Conservation (phyloP, 1,140 invertebrate species). For the Galleria mellonella region DNA sequence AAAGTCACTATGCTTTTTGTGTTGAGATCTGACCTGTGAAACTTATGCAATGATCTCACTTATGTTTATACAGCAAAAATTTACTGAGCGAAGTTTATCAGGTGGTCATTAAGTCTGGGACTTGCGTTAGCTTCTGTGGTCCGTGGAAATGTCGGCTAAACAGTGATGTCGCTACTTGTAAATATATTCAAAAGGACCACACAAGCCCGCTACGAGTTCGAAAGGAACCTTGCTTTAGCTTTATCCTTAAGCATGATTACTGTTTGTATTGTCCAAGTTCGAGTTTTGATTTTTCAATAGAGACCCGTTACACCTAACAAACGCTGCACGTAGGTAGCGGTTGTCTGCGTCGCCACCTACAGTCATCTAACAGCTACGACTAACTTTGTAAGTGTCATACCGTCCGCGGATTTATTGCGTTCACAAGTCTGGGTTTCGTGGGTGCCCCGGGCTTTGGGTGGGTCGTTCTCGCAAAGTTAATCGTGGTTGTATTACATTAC, state of each 20-base stretch:
- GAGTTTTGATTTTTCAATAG: constrained; percentile 23
- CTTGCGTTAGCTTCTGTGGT: constrained; percentile 27
- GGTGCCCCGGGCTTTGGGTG: constrained; percentile 29
- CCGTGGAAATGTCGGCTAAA: background rate
- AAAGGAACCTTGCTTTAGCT: constrained; percentile 39
- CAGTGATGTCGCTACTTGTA: constrained; percentile 4
- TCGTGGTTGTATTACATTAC: constrained; percentile 26
- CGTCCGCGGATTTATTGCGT: constrained; percentile 5
- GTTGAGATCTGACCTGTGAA: constrained; percentile 46
- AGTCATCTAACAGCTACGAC: constrained; percentile 52
- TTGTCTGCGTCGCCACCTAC: constrained; percentile 24
- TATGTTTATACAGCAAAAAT: constrained; percentile 9
- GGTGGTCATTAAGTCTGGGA: constrained; percentile 30
- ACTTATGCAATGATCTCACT: constrained; percentile 39
- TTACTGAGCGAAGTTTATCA: constrained; percentile 15
- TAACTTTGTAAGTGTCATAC: constrained; percentile 26
- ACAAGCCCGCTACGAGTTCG: constrained; percentile 1
- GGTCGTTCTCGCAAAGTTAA: constrained; percentile 45
- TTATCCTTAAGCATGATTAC: constrained; percentile 57
- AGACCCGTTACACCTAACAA: constrained; percentile 39
- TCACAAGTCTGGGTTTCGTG: constrained; percentile 20
- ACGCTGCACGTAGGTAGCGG: constrained; percentile 38
- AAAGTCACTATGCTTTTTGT: constrained; percentile 54
- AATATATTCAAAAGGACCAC: constrained; percentile 10
- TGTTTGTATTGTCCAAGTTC: constrained; percentile 44